Conservation (phyloP, 2,113 vertebrate species). For the Cyprinodon tularosa region DNA sequence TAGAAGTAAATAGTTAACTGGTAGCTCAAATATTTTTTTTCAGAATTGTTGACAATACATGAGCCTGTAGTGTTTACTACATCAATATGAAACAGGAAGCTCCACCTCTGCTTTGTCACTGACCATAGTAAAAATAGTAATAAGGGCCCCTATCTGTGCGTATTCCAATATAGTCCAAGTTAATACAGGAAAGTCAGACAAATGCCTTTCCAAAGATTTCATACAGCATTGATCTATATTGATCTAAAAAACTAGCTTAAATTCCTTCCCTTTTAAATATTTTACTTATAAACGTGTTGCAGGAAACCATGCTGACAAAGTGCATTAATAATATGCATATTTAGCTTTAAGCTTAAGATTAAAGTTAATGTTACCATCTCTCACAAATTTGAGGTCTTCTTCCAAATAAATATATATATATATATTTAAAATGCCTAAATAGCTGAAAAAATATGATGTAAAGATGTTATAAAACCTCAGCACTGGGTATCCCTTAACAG, state of each 20-base stretch:
- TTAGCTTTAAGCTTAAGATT: neutral
- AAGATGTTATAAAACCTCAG: neutral
- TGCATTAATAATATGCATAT: neutral
- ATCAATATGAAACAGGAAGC: constrained; percentile 3
- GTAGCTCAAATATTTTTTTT: neutral
- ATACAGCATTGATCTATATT: constrained; percentile 2
- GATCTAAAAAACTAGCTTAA: constrained; percentile 14
- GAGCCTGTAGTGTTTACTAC: neutral
- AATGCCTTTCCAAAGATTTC: neutral
- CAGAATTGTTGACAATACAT: constrained; percentile 7
- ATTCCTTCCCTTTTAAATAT: neutral
- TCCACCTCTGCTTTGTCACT: constrained; percentile 4
- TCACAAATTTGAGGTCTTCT: neutral
- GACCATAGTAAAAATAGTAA: neutral
- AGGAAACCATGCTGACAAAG: neutral
- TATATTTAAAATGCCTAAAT: neutral
- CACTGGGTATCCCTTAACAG: neutral
- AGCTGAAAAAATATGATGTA: neutral
- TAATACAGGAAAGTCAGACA: neutral
- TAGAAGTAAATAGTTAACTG: neutral
- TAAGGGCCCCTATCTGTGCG: neutral
- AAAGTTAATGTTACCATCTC: neutral
- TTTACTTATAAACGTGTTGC: neutral
- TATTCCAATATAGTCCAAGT: neutral
- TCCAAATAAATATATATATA: neutral